Evolutionary conservation across 2,797 vertebrate species (phyloP).

Genomic region (Cryptoblepharus egeriae): DNA sequence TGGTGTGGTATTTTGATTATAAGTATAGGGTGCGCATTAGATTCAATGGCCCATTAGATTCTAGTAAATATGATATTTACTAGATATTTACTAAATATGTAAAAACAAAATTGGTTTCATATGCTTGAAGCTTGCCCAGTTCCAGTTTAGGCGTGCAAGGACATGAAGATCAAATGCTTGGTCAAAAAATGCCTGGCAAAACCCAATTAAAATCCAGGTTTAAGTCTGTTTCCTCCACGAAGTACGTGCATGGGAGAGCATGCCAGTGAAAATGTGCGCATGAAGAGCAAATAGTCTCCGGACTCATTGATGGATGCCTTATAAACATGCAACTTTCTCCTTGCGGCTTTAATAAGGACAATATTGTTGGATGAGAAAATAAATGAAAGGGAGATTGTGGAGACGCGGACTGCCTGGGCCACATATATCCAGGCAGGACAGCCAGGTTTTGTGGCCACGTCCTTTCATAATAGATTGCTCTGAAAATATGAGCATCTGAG

Average conservation of each 20-base stretch:
- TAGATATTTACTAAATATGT: no score
- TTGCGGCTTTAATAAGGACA: neutral
- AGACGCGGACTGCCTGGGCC: no score
- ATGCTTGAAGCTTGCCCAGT: no score
- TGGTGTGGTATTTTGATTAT: no score
- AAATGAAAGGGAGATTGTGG: neutral
- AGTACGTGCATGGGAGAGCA: neutral
- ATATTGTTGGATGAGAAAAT: neutral
- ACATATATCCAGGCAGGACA: no score
- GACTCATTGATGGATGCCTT: neutral
- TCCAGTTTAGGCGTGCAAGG: no score
- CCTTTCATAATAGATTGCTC: neutral
- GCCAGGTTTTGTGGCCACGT: neutral
- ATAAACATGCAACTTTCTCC: neutral
- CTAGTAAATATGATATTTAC: no score
- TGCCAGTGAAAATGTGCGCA: neutral
- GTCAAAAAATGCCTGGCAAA: neutral
- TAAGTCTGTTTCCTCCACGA: neutral
- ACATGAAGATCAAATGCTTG: neutral
- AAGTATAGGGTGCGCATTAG: no score
- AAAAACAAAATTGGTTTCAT: no score
- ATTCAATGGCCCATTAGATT: no score
- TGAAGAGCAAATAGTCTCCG: neutral
- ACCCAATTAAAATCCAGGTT: neutral
- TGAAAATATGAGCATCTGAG: neutral